Evolutionary conservation across 1,140 invertebrate species (phyloP).

Genomic region (Bombus breviceps): DNA sequence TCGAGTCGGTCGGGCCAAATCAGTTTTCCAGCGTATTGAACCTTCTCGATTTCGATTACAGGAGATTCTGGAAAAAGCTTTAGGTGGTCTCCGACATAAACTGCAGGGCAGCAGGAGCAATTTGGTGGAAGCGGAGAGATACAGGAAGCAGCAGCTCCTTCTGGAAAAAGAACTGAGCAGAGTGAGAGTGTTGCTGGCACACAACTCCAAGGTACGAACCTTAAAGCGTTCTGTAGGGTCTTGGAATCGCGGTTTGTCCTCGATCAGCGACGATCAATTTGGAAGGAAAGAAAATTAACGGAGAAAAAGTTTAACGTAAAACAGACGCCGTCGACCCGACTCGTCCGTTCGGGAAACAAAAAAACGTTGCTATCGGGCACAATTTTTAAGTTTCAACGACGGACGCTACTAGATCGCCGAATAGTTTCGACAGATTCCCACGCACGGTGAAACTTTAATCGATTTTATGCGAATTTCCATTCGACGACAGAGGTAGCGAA

Average conservation of each 20-base stretch:
- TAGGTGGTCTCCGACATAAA: slow-evolving; percentile 87
- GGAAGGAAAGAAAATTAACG: not conserved
- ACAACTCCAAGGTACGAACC: slow-evolving; percentile 92
- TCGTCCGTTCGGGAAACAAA: not conserved
- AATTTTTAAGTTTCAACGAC: not conserved
- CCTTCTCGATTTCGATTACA: slow-evolving; percentile 61
- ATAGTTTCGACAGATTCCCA: not conserved
- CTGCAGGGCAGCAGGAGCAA: slow-evolving; percentile 85
- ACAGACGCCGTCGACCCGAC: too few species aligned
- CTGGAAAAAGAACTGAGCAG: slow-evolving; percentile 92
- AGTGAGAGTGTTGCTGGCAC: slow-evolving; percentile 92
- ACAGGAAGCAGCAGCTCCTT: slow-evolving; percentile 88
- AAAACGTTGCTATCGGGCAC: not conserved
- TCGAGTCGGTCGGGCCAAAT: not conserved
- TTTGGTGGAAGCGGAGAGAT: slow-evolving; percentile 87
- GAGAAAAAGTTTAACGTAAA: not conserved
- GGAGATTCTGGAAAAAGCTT: slow-evolving; percentile 90
- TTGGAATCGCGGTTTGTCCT: not conserved
- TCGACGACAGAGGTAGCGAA: not conserved
- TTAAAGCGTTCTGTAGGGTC: not conserved
- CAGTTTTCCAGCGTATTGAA: not conserved
- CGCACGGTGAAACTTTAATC: not conserved
- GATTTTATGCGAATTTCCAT: slow-evolving; percentile 2
- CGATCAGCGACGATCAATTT: not conserved
- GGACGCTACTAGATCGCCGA: not conserved